Evolutionary conservation across 2,113 vertebrate genomes (phyloP).

Genomic region (Cyphomyrus plagiostoma): DNA sequence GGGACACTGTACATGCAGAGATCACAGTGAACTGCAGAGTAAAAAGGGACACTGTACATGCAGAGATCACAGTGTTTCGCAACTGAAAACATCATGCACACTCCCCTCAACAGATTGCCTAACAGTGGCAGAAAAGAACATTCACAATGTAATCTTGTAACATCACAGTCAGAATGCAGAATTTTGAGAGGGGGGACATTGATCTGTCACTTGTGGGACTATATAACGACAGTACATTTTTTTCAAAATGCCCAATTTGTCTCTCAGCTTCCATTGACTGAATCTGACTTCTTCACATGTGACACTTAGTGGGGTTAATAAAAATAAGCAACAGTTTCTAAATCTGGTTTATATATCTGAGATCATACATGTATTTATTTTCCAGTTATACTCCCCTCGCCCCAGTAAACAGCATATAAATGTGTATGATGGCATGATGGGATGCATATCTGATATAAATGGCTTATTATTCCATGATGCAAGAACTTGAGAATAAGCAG

Average conservation of each 20-base stretch:
- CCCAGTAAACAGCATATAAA: neutral
- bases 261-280: neutral
- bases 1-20: too few species aligned
- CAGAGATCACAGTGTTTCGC: neutral
- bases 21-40: neutral
- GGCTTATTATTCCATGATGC: neutral
- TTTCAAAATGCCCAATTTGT: neutral
- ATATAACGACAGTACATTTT: neutral
- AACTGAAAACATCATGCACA: neutral
- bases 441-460: neutral
- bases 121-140: neutral
- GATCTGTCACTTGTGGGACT: neutral
- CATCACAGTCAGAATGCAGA: neutral
- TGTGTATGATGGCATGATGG: neutral
- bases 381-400: neutral
- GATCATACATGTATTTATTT: neutral
- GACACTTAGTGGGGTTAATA: neutral
- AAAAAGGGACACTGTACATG: neutral
- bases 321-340: neutral
- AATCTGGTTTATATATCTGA: neutral
- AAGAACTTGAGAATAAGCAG: neutral
- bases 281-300: neutral
- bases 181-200: neutral
- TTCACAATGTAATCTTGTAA: neutral
- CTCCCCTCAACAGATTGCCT: neutral